Conservation (phyloP, 2,113 vertebrate species). For the Ranitomeya imitator region DNA sequence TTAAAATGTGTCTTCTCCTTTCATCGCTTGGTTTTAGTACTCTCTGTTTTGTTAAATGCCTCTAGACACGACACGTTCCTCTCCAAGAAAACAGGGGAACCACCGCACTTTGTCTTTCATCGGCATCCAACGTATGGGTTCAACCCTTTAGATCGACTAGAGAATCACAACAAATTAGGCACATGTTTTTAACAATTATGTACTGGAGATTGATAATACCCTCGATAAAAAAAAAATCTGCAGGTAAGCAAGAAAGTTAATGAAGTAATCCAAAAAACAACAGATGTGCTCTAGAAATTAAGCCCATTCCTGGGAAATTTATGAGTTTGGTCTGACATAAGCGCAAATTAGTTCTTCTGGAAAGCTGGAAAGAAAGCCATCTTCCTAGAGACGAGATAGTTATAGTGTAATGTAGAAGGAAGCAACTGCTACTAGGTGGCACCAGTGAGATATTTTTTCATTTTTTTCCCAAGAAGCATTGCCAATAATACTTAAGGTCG, state of each 20-base stretch:
- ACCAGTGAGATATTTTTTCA: too few species aligned
- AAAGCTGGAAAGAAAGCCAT: too few species aligned
- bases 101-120: background rate
- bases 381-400: too few species aligned
- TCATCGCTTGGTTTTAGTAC: background rate
- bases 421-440: too few species aligned
- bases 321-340: background rate
- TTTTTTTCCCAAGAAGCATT: too few species aligned
- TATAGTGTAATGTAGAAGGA: too few species aligned
- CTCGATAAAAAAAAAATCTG: background rate
- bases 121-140: background rate
- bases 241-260: background rate
- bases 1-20: constrained; percentile 37
- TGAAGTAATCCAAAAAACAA: background rate
- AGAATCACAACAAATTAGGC: background rate
- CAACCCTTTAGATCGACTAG: background rate
- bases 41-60: background rate
- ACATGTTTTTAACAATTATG: too few species aligned
- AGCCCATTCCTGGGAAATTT: background rate
- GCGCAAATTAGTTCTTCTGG: too few species aligned
- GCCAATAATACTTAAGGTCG: too few species aligned
- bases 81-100: background rate
- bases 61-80: background rate
- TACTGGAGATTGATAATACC: background rate
- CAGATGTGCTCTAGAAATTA: background rate